Evolutionary conservation across 2,113 vertebrate species (phyloP).

Genomic region (Axis porcinus): DNA sequence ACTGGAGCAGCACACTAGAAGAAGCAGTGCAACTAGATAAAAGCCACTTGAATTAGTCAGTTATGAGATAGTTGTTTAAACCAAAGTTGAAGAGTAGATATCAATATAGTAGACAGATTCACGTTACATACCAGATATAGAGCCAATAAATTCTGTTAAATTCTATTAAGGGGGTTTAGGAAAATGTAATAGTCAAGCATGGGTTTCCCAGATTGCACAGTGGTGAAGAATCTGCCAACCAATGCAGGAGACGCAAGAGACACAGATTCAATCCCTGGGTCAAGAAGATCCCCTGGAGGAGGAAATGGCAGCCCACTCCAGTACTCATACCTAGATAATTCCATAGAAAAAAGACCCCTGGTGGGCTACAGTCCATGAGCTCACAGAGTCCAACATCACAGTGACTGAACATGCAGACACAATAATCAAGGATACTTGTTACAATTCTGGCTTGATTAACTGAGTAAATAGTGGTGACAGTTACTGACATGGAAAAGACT

Average conservation of each 20-base stretch:
- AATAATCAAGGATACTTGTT: background rate
- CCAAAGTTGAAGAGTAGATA: background rate
- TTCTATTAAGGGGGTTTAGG: background rate
- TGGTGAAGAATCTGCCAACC: background rate
- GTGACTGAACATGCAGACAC: background rate
- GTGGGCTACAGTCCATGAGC: background rate
- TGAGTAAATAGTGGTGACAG: background rate
- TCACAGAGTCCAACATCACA: background rate
- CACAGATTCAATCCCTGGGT: background rate
- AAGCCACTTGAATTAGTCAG: background rate
- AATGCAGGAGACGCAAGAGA: background rate
- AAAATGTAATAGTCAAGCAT: background rate
- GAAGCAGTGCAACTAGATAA: background rate
- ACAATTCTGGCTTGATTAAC: background rate
- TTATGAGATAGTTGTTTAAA: background rate
- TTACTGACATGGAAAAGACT: background rate
- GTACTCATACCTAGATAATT: background rate
- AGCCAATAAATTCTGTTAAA: background rate
- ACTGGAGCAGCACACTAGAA: background rate
- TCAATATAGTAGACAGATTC: background rate
- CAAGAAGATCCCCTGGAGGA: background rate
- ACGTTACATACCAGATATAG: background rate
- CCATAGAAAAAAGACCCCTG: background rate
- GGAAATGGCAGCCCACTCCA: background rate
- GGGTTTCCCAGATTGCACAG: background rate